These are phyloP conservation scores for Turritopsis dohrnii DNA, from an alignment of 30 jellyfish, hydroid and myxozoan species.

Conservation along the genomic window DNA sequence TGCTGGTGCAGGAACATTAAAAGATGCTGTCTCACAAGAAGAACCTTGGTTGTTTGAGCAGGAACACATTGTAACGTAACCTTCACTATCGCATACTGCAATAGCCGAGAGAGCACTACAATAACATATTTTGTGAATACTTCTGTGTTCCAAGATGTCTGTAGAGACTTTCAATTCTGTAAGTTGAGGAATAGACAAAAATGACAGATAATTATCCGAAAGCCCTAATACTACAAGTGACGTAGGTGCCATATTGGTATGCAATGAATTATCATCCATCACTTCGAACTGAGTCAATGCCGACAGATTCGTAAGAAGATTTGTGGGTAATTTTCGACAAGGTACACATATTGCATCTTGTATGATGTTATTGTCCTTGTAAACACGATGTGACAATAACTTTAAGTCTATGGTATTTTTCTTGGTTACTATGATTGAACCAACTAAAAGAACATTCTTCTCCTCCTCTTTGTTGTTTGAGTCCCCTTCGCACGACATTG, in stretches of 20 bases:
- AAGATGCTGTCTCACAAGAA: background rate
- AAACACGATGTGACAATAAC: background rate
- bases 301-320: conserved; percentile 9
- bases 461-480: background rate
- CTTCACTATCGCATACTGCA: conserved; percentile 29
- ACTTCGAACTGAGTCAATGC: conserved; percentile 11
- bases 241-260: background rate
- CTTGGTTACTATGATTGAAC: conserved; percentile 5
- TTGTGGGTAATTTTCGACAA: conserved; percentile 21
- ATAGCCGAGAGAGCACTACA: conserved; percentile 26
- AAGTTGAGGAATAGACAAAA: conserved; percentile 29
- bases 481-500: background rate
- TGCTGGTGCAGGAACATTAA: background rate
- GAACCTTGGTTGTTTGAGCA: conserved; percentile 4
- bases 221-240: conserved; percentile 23
- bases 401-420: background rate
- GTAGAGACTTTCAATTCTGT: conserved; percentile 4
- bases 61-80: conserved; percentile 9
- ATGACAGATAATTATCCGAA: conserved; percentile 20
- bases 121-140: conserved; percentile 24
- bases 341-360: conserved; percentile 9
- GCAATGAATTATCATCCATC: background rate
- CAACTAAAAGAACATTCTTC: background rate
- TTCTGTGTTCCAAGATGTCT: background rate
- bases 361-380: background rate